Percentiles rank a stretch among this genome's conserved stretches.
Conservation (phyloP, 2,888 invertebrate species). For the Hoplodrina ambigua region DNA sequence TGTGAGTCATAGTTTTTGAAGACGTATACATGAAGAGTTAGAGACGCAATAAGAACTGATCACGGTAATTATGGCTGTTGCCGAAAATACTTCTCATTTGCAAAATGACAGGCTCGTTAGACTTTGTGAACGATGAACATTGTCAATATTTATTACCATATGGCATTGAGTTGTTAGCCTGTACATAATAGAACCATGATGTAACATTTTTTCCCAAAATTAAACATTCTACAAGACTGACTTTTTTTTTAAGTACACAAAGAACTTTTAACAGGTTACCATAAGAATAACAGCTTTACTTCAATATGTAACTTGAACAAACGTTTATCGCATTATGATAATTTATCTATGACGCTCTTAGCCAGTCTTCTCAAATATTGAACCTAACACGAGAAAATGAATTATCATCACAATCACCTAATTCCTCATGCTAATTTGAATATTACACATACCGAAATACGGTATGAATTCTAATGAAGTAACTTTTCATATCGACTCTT, state of each 20-base stretch:
- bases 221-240: slow-evolving; percentile 1
- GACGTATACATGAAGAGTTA: neutral
- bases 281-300: neutral
- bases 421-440: slow-evolving; percentile 1
- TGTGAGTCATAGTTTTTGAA: neutral
- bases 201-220: slow-evolving; percentile 42
- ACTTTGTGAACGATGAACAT: slow-evolving; percentile 4
- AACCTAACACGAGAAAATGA: slow-evolving; percentile 8
- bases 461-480: neutral
- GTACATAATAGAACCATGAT: slow-evolving; percentile 37
- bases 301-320: slow-evolving; percentile 16
- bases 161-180: slow-evolving; percentile 33
- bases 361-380: slow-evolving; percentile 25
- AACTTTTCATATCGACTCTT: neutral
- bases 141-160: slow-evolving; percentile 49
- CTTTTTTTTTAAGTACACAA: slow-evolving; percentile 4
- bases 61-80: slow-evolving; percentile 1
- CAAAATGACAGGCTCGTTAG: slow-evolving; percentile 7
- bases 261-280: neutral
- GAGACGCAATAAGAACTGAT: neutral
- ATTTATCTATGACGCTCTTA: neutral
- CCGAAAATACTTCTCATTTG: slow-evolving; percentile 24
- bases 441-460: neutral
- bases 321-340: slow-evolving; percentile 15
- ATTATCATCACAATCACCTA: neutral